Base-by-base conservation (phyloP, 2,113 vertebrate species). In the Peromyscus californicus region DNA sequence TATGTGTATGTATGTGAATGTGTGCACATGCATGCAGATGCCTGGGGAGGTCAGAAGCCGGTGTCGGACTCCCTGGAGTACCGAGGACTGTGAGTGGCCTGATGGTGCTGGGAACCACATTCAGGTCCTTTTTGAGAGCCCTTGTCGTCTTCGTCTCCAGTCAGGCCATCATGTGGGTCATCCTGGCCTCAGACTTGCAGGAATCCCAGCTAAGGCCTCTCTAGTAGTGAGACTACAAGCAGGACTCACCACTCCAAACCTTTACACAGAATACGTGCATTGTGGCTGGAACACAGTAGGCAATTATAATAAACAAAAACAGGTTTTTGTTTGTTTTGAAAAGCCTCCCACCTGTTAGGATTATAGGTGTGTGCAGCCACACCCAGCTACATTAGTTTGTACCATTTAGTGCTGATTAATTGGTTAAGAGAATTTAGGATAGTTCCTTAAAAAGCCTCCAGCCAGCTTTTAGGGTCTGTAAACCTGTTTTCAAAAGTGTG, bases 401-500 rank as follows among this genome's bases (percentile, higher is more conserved):
- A 74, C 36, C 51, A 39, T n/a, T 89, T 39, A 94, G 45, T 65
- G 48, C 24, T 85, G 90, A 89, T 29, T 74, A 67, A 74, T 0
- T 76, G 51, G 65, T 19, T 72, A 39, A 59, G 65, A 88, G 48
- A n/a, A 70, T 45, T 76, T 74, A 63, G 67, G 36, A n/a, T 48
- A 24, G 13, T 94, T 83, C 63, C 26, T 92, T 76, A 72, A 84
- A 74, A 96, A 93, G 26, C 1, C 59, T 87, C 51, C 29, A 57
- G n/a, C 54, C 22, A 36, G 7, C 75, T 67, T 54, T 79, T 17
- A 89, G 85, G 57, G 78, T 4, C 6, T 45, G 80, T 39, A 78
- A 57, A 95, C 9, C 26, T 45, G 21, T 74, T 95, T 95, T 83
- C 39, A 36, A 86, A 95, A 59, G 42, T 63, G 42, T 90, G 83